Conservation (phyloP, 1,140 invertebrate genomes). For the Diprion similis region DNA sequence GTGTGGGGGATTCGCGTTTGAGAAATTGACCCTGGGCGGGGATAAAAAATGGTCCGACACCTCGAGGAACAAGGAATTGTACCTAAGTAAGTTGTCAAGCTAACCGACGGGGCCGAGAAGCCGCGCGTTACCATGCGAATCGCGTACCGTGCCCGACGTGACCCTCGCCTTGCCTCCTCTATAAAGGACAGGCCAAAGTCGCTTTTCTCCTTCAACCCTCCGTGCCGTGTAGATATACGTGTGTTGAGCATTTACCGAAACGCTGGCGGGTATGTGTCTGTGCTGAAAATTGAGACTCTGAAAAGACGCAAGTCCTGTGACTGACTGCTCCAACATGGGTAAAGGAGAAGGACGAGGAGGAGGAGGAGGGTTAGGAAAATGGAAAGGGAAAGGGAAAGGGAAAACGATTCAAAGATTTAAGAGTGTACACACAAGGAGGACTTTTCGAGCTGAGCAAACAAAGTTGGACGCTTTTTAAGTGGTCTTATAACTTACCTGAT, state of each 20-base stretch:
- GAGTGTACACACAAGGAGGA: not conserved
- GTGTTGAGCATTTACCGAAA: not conserved
- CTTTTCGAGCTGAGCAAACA: too few species aligned
- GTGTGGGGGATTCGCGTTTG: not conserved
- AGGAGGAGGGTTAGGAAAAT: too few species aligned
- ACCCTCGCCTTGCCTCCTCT: not conserved
- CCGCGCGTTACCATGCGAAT: not conserved
- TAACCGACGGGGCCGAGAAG: constrained; percentile 6
- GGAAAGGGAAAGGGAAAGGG: not conserved
- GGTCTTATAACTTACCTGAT: too few species aligned
- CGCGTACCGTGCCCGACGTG: constrained; percentile 6
- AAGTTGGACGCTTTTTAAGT: too few species aligned
- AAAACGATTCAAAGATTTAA: not conserved
- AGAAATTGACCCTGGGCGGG: not conserved
- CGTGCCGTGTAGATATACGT: not conserved
- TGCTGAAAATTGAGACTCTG: not conserved
- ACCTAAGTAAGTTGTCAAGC: constrained; percentile 7
- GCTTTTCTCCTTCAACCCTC: not conserved
- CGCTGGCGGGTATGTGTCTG: not conserved
- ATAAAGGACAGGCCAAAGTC: not conserved
- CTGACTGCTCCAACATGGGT: too few species aligned
- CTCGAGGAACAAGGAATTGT: constrained; percentile 5
- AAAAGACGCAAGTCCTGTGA: not conserved
- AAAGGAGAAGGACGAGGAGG: too few species aligned
- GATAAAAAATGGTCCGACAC: not conserved